Percentiles rank a stretch among this genome's conserved stretches.
phyloP scores from a whole-genome alignment of 2,888 invertebrate species.

The Leptinotarsa rubiginosa region DNA sequence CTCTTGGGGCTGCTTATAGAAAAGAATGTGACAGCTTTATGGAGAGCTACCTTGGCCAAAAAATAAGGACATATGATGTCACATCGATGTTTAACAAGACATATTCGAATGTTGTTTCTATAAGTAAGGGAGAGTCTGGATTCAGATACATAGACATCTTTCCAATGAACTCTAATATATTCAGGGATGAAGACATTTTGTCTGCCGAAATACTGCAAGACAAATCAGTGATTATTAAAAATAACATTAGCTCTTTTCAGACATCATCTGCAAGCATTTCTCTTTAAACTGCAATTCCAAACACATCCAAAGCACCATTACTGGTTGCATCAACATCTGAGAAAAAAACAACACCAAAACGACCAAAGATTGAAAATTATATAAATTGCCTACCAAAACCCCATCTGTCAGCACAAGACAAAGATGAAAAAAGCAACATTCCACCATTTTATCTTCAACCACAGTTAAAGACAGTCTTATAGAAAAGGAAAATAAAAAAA shows the following conservation, averaged over 20 bases:
- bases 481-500: no score
- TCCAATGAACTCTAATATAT: neutral
- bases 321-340: neutral
- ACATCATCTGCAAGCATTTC: neutral
- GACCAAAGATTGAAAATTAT: neutral
- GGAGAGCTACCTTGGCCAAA: neutral
- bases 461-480: no score
- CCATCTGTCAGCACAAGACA: neutral
- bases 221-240: neutral
- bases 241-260: neutral
- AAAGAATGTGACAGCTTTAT: neutral
- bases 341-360: neutral
- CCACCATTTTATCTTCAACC: no score
- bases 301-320: neutral
- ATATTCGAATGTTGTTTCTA: neutral
- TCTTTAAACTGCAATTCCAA: neutral
- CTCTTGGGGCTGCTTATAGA: neutral
- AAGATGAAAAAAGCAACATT: no score
- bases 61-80: neutral
- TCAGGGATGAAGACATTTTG: neutral
- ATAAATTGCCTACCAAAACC: neutral
- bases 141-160: neutral
- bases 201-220: neutral
- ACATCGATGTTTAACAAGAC: neutral
- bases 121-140: neutral